A percentile compares a stretch with the other conserved stretches of the same genome.
Evolutionary conservation across 1,140 invertebrate species (phyloP).

Genomic region (Drosophila jambulina): DNA sequence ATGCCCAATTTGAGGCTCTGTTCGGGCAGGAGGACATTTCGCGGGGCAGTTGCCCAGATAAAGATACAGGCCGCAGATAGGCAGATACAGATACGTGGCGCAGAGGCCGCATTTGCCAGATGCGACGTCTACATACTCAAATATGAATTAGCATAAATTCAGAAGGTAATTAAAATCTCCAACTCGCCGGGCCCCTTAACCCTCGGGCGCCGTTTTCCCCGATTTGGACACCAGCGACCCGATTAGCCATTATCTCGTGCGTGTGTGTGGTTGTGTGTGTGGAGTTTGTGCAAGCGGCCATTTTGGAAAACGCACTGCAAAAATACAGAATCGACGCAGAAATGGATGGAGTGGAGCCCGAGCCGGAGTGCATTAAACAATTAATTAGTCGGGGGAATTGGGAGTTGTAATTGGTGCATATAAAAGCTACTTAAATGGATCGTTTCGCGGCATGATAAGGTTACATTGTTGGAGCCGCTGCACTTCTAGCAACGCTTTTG

Average conservation of each 20-base stretch:
- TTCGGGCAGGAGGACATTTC: constrained; percentile 9
- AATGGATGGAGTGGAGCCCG: constrained; percentile 39
- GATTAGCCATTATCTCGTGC: constrained; percentile 66
- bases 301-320: constrained; percentile 48
- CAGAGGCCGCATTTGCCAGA: constrained; percentile 40
- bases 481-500: background rate
- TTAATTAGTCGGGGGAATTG: constrained; percentile 71
- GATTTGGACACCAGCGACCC: constrained; percentile 25
- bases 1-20: constrained; percentile 46
- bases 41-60: constrained; percentile 21
- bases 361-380: constrained; percentile 76
- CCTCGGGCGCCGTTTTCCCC: background rate
- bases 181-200: constrained; percentile 13
- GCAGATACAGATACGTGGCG: constrained; percentile 25
- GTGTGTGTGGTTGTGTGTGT: constrained; percentile 15
- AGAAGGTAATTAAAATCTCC: constrained; percentile 79
- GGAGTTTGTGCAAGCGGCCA: constrained; percentile 61
- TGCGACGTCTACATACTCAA: constrained; percentile 73
- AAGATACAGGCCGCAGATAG: constrained; percentile 39
- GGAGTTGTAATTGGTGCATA: constrained; percentile 41
- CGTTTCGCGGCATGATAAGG: constrained; percentile 22
- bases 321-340: constrained; percentile 8
- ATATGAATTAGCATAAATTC: constrained; percentile 83
- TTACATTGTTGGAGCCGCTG: background rate
- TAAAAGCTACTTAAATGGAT: constrained; percentile 42